Evolutionary conservation across 2,797 vertebrate genomes (phyloP).

Genomic region (Helarctos malayanus): DNA sequence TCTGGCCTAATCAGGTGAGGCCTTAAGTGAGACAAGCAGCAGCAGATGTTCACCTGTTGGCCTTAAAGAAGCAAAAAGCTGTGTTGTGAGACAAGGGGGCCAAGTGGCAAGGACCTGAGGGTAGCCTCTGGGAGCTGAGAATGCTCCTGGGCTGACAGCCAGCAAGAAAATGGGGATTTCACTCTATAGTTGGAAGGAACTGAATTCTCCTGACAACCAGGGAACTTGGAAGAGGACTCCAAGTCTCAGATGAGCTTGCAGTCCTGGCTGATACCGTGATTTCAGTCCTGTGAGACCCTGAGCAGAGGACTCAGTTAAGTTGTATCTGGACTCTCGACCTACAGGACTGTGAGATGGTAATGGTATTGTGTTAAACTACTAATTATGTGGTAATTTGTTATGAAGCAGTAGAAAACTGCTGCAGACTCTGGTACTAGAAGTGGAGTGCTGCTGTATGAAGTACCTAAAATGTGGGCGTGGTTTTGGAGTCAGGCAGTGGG

Average conservation of each 20-base stretch:
- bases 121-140: not conserved
- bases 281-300: not conserved
- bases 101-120: not conserved
- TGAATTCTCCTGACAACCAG: conserved; percentile 8
- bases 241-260: not conserved
- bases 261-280: not conserved
- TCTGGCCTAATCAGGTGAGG: not conserved
- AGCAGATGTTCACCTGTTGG: not conserved
- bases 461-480: not conserved
- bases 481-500: not conserved
- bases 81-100: not conserved
- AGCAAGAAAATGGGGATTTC: conserved; percentile 5
- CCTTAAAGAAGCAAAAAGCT: not conserved
- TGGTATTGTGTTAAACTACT: not conserved
- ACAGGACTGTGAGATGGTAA: not conserved
- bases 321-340: not conserved
- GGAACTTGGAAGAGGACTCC: not conserved
- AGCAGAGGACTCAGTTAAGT: not conserved
- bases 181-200: not conserved
- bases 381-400: not conserved
- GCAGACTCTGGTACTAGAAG: not conserved
- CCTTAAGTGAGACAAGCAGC: conserved; percentile 31
- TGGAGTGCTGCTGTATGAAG: not conserved
- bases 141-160: not conserved
- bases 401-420: not conserved